These are phyloP conservation scores for Metopolophium dirhodum DNA, from an alignment of 1,140 invertebrate genomes.

Conservation along the genomic window DNA sequence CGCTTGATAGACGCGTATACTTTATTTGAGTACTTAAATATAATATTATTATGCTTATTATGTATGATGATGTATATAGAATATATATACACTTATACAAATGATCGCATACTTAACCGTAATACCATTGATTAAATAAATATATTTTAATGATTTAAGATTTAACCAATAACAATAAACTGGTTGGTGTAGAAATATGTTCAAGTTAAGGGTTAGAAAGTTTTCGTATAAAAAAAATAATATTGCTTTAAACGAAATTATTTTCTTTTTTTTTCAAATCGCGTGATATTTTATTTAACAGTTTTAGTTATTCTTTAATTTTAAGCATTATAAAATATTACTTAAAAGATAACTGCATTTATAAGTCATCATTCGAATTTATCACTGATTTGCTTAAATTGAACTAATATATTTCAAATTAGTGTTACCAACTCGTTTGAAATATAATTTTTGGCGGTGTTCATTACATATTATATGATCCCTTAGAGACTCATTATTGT, in stretches of 20 bases:
- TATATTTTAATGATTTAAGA: background rate
- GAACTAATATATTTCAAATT: background rate
- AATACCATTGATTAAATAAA: background rate
- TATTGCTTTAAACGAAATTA: no score
- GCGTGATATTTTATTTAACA: background rate
- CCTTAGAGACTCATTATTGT: slow-evolving; percentile 31
- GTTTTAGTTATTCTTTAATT: background rate
- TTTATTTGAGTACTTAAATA: background rate
- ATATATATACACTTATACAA: no score
- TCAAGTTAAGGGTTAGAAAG: background rate
- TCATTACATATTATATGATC: slow-evolving; percentile 8
- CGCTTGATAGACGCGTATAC: background rate
- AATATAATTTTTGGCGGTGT: background rate
- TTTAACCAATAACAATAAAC: background rate
- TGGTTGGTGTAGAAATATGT: background rate
- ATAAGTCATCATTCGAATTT: background rate
- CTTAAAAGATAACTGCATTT: background rate
- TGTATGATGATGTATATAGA: no score
- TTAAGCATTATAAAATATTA: background rate
- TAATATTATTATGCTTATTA: no score
- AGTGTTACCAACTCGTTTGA: background rate
- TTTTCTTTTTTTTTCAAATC: background rate
- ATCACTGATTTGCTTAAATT: background rate
- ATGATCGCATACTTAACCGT: no score
- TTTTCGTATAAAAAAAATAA: no score